Evolutionary conservation across 64 coral and sea anemone genomes (phyloP), one percentile per base, ranked within the genome.

Genomic region (Actinia equina): DNA sequence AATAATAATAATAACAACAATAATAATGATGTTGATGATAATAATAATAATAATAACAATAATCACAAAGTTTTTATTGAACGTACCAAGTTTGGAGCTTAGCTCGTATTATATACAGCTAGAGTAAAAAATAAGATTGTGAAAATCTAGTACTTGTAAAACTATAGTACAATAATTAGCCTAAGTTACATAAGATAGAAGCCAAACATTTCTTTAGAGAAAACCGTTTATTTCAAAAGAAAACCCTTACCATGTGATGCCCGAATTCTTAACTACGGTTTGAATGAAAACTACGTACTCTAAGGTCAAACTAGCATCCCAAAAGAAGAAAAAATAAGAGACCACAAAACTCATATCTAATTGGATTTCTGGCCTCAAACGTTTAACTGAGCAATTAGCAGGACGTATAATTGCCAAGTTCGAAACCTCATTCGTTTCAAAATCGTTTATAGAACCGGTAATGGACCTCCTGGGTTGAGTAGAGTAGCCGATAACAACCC

Each of bases 331-430:
- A 74, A 74, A 74, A 27, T 26, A 30, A 25, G 69, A 74, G 41
- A 74, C 69, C 69, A 74, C 69, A 74, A 30, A 74, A 74, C 69
- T 41, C 26, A 74, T n/a, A 41, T 12, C 23, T 74, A 74, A 74
- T 74, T 74, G 69, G 69, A 30, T 74, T 74, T 74, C 69, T 65
- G 25, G 23, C 69, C 69, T 74, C 69, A 74, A 74, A 74, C 69
- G 41, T 74, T 74, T 74, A 74, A 74, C 69, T n/a, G 27, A 74
- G 27, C 5, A 41, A 74, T 74, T 74, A 74, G 10, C 8, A 30
- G 14, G 42, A 37, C 30, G 30, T 37, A 37, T 30, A 74, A 74
- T 74, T 74, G 69, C 69, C 42, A 74, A 14, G 26, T 11, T 41
- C 69, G 1, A 30, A 74, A 41, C 69, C 26, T 23, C 62, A 65